Evolutionary conservation across 2,888 invertebrate species (phyloP), one percentile per base, ranked within the genome.

Genomic region (Eudemis profundana): DNA sequence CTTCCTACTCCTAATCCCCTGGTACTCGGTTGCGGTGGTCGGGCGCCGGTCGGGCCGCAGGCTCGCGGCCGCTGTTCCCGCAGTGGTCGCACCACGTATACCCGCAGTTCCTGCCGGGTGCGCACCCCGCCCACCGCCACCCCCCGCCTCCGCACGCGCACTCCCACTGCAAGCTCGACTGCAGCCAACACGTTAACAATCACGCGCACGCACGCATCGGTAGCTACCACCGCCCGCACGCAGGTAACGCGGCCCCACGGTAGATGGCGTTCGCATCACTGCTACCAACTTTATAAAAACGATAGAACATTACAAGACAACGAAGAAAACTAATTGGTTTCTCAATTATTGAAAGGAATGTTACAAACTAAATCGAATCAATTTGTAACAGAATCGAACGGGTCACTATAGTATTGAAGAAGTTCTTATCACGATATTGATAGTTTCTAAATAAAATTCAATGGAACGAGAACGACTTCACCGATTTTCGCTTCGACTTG

Each of bases 21-120:
- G 66, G 65, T 68, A 68, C 33, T 15, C 36, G 14, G 33, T 33
- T 59, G 57, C 46, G 42, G 57, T 36, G 42, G 21, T 33, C 29
- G 14, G 33, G 19, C 36, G 42, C 27, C 10, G 47, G 33, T 27
- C 36, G 4, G 33, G 57, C 73, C 79, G 63, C 66, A 72, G 91
- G 95, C 87, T 94, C 95, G 82, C 94, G 97, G 85, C 97, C 97
- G 79, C 94, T 97, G 87, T 97, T 97, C 92, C 97, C 97, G 77
- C 97, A 97, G 94, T 97, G 97, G 97, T 97, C 97, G 79, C 97
- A 97, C 93, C 97, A 97, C 93, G 97, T 97, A 84, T 97, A 97
- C 93, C 97, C 97, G 79, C 97, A 97, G 94, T 97, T 97, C 94
- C 95, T 97, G 89, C 97, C 97, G 83, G 97, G 96, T 88, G 96